Conservation (phyloP, 1,140 invertebrate species). For the Sarcophaga bullata region DNA sequence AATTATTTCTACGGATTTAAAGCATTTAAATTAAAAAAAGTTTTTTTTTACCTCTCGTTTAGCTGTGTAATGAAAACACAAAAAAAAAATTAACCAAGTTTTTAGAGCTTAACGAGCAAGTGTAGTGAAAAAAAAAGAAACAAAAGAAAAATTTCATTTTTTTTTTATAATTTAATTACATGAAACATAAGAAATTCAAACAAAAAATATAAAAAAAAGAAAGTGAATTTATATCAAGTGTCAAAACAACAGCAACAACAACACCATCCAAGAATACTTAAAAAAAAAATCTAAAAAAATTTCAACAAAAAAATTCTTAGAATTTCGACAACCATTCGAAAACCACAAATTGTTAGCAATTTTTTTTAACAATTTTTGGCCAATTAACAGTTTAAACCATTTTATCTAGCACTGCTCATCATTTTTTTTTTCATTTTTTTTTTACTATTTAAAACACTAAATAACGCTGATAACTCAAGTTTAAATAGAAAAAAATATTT, state of each 20-base stretch:
- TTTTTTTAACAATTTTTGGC: neutral
- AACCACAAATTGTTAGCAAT: neutral
- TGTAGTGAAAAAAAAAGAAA: neutral
- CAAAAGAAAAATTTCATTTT: neutral
- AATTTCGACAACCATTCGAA: too few relatives aligned
- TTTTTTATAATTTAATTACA: slow-evolving; percentile 14
- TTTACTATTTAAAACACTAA: neutral
- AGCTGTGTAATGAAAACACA: too few relatives aligned
- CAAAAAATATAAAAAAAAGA: neutral
- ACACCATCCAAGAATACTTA: too few relatives aligned
- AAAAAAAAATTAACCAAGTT: neutral
- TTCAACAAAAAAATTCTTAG: too few relatives aligned
- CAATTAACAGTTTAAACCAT: neutral
- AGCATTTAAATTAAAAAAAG: neutral
- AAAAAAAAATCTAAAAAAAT: too few relatives aligned
- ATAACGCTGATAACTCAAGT: neutral
- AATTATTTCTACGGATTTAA: neutral
- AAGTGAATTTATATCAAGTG: neutral
- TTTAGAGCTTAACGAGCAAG: neutral
- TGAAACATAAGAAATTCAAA: slow-evolving; percentile 1
- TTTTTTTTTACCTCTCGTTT: too few relatives aligned
- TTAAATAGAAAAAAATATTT: neutral
- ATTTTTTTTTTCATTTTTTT: neutral
- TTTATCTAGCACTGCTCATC: neutral
- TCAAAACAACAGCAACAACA: neutral